Evolutionary conservation across 2,888 invertebrate genomes (phyloP).

Genomic region (Tribolium freemani): DNA sequence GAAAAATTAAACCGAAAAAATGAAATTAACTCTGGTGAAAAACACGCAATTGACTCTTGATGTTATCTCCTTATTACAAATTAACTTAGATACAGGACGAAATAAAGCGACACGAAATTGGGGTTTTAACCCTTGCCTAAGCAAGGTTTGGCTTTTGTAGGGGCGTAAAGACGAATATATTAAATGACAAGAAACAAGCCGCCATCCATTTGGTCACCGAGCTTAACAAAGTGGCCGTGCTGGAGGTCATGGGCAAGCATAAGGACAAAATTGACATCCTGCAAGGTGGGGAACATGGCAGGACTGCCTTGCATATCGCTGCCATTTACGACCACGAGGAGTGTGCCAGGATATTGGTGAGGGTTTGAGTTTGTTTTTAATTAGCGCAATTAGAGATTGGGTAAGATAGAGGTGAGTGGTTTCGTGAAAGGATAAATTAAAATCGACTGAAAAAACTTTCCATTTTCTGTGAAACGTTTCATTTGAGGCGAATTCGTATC

Average conservation of each 20-base stretch:
- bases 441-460: not conserved
- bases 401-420: not conserved
- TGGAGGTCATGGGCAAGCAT: slow-evolving; percentile 79
- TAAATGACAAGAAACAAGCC: slow-evolving; percentile 85
- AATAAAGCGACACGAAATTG: slow-evolving; percentile 1
- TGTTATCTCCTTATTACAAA: not conserved
- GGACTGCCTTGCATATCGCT: slow-evolving; percentile 87
- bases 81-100: slow-evolving; percentile 1
- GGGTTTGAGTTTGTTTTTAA: slow-evolving; percentile 43
- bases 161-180: slow-evolving; percentile 76
- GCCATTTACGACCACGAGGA: slow-evolving; percentile 88
- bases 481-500: not conserved
- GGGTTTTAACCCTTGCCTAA: not conserved
- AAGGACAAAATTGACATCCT: slow-evolving; percentile 80
- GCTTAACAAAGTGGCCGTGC: slow-evolving; percentile 79
- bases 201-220: slow-evolving; percentile 86
- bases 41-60: not conserved
- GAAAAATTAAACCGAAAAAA: not conserved
- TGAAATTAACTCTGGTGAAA: not conserved
- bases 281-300: slow-evolving; percentile 83
- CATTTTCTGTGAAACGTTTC: not conserved
- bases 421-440: not conserved
- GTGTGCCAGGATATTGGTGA: slow-evolving; percentile 86
- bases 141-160: slow-evolving; percentile 68
- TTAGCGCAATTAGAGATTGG: not conserved